Conservation (phyloP, 2,797 vertebrate species). For the Microctenopoma steveboyesi region DNA sequence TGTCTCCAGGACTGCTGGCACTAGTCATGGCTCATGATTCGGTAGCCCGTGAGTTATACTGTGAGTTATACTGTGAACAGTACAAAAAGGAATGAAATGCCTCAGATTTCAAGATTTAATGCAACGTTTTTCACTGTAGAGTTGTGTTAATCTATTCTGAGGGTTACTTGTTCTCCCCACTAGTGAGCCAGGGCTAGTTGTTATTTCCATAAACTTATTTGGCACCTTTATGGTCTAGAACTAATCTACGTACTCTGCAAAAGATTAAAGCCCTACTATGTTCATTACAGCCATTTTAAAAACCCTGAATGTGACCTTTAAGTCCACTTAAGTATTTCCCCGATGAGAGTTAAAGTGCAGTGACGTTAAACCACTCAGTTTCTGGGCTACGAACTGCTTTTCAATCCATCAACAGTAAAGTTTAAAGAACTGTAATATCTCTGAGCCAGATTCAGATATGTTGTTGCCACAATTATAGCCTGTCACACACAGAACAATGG, state of each 20-base stretch:
- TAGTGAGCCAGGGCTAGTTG: not conserved
- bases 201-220: not conserved
- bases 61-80: not conserved
- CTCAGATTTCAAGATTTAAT: not conserved
- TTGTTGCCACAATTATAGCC: slow-evolving; percentile 69
- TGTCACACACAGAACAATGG: slow-evolving; percentile 57
- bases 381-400: slow-evolving; percentile 29
- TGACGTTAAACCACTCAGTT: slow-evolving; percentile 18
- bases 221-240: not conserved
- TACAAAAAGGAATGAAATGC: not conserved
- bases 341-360: not conserved
- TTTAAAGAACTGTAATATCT: slow-evolving; percentile 58
- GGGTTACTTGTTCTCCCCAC: not conserved
- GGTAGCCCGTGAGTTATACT: slow-evolving; percentile 13
- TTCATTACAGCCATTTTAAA: not conserved
- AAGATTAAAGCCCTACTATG: not conserved
- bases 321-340: not conserved
- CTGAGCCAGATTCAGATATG: slow-evolving; percentile 49
- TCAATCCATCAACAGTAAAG: slow-evolving; percentile 51
- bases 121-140: not conserved
- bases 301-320: not conserved
- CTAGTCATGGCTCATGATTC: slow-evolving; percentile 27
- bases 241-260: not conserved
- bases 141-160: not conserved
- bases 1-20: slow-evolving; percentile 22